These are phyloP conservation scores for Eupeodes corollae DNA, from an alignment of 1,140 invertebrate species.

Conservation along the genomic window DNA sequence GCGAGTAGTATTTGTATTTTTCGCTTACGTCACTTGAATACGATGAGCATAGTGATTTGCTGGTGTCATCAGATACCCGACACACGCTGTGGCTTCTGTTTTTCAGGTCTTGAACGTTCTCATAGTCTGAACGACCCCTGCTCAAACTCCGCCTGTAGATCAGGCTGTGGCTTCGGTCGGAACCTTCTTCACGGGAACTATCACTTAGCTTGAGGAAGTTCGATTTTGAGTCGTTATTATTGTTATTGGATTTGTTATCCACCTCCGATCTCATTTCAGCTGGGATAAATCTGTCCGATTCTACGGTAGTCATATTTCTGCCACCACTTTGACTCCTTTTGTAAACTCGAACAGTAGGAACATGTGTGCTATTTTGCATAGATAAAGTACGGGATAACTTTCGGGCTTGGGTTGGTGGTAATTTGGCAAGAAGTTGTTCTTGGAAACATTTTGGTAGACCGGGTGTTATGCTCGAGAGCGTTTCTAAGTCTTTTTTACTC, in stretches of 20 bases:
- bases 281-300: neutral
- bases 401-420: conserved; percentile 48
- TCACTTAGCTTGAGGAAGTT: neutral
- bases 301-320: conserved; percentile 5
- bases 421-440: conserved; percentile 49
- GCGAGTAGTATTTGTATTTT: conserved; percentile 35
- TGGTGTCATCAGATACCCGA: conserved; percentile 18
- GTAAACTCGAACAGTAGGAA: conserved; percentile 17
- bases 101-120: conserved; percentile 7
- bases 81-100: conserved; percentile 29
- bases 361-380: conserved; percentile 32
- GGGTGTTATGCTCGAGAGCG: conserved; percentile 51
- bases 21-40: conserved; percentile 31
- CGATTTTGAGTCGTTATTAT: neutral
- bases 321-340: conserved; percentile 34
- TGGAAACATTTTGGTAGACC: conserved; percentile 50
- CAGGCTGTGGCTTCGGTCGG: conserved; percentile 17
- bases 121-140: conserved; percentile 10
- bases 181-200: conserved; percentile 4
- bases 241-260: neutral
- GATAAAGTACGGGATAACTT: conserved; percentile 50
- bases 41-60: conserved; percentile 23
- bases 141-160: conserved; percentile 27
- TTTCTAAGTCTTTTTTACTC: conserved; percentile 51
- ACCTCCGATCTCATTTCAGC: neutral